phyloP scores from a whole-genome alignment of 2,113 vertebrate genomes.

The Talpa occidentalis region DNA sequence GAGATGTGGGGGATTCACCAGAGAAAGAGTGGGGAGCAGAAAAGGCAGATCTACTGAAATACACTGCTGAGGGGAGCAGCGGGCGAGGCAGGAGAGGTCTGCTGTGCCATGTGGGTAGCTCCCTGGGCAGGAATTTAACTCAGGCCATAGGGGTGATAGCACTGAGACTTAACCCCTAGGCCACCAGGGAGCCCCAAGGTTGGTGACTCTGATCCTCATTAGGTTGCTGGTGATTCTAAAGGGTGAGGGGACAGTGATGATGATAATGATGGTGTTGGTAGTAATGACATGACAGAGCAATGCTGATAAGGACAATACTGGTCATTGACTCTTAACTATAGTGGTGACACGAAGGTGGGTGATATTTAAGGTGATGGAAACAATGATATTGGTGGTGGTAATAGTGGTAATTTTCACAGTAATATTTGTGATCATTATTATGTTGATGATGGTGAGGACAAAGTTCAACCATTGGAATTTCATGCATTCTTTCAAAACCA shows the following conservation, averaged over 20 bases:
- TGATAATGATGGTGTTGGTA: neutral
- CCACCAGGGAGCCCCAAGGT: too few species aligned
- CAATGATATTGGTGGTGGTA: too few species aligned
- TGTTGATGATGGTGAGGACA: neutral
- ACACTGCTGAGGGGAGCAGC: too few species aligned
- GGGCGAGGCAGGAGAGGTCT: too few species aligned
- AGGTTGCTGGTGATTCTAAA: neutral
- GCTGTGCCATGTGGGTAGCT: too few species aligned
- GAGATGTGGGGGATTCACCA: too few species aligned
- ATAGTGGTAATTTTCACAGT: neutral
- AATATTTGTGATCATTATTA: neutral
- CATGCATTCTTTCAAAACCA: conserved; percentile 17
- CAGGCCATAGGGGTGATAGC: too few species aligned
- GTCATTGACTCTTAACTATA: neutral
- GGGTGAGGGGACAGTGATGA: neutral
- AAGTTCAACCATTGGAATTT: neutral
- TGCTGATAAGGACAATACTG: neutral
- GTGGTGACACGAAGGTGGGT: neutral
- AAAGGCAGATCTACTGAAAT: too few species aligned
- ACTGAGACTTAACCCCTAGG: too few species aligned
- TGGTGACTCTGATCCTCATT: neutral
- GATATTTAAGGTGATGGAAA: neutral
- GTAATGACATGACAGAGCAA: neutral
- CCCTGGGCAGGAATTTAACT: too few species aligned
- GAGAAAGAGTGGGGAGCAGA: too few species aligned